Evolutionary conservation across 2,888 invertebrate species (phyloP).

Genomic region (Isotomurus palustris): DNA sequence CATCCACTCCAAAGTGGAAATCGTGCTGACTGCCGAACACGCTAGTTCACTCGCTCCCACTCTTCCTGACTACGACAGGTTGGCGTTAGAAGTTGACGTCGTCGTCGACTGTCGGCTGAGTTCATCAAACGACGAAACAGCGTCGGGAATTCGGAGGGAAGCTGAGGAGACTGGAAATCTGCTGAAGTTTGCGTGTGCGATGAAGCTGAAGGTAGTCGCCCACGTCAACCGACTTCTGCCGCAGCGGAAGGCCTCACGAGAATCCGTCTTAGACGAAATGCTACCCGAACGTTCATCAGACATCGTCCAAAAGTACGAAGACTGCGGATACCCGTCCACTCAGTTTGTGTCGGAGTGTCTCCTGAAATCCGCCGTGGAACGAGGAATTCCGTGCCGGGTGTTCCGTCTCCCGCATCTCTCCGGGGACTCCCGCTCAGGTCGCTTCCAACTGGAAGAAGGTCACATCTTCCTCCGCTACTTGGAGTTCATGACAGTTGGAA

Average conservation of each 20-base stretch:
- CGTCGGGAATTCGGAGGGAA: no score
- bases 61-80: slow-evolving; percentile 15
- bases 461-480: slow-evolving; percentile 29
- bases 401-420: slow-evolving; percentile 28
- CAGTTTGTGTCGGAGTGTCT: slow-evolving; percentile 37
- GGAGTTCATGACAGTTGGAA: slow-evolving; percentile 29
- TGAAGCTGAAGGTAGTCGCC: slow-evolving; percentile 28
- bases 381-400: slow-evolving; percentile 33
- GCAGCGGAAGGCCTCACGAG: slow-evolving; percentile 5
- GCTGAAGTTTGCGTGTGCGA: slow-evolving; percentile 24
- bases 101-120: slow-evolving; percentile 34
- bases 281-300: not conserved
- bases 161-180: slow-evolving; percentile 31
- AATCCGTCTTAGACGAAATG: not conserved
- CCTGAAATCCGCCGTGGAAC: slow-evolving; percentile 12
- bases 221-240: slow-evolving; percentile 30
- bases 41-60: slow-evolving; percentile 5
- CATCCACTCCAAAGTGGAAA: no score
- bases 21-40: slow-evolving; percentile 7
- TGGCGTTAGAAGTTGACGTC: slow-evolving; percentile 19
- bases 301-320: slow-evolving; percentile 20
- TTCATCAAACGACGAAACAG: no score
- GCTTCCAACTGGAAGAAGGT: slow-evolving; percentile 28
- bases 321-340: slow-evolving; percentile 32
- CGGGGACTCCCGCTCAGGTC: slow-evolving; percentile 31